These are phyloP conservation scores for Perizoma affinitatum DNA, from an alignment of 2,888 invertebrate species.

Conservation along the genomic window DNA sequence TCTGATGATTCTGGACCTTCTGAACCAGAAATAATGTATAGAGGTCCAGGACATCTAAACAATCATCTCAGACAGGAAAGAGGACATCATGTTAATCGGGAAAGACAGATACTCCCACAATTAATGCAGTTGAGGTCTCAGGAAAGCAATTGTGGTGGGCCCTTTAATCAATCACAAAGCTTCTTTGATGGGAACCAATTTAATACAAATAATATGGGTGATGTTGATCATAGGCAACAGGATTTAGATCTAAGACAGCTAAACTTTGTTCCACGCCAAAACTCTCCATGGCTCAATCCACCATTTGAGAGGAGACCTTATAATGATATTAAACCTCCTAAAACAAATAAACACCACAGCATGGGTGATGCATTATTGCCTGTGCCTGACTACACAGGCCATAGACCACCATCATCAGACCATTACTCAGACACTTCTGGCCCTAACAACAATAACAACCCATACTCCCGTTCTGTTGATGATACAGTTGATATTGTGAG, in stretches of 20 bases:
- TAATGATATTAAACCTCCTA: constrained; percentile 52
- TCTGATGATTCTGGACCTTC: constrained; percentile 45
- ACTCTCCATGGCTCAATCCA: constrained; percentile 53
- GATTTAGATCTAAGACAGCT: constrained; percentile 21
- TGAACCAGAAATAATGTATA: constrained; percentile 56
- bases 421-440: constrained; percentile 67
- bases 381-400: constrained; percentile 60
- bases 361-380: constrained; percentile 46
- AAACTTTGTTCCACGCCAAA: constrained; percentile 41
- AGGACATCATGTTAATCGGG: constrained; percentile 43
- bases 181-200: constrained; percentile 30
- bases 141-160: constrained; percentile 39
- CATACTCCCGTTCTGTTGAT: constrained; percentile 71
- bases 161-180: constrained; percentile 34
- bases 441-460: constrained; percentile 65
- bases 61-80: constrained; percentile 51
- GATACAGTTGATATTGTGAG: constrained; percentile 77
- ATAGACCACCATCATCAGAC: constrained; percentile 76
- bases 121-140: constrained; percentile 34
- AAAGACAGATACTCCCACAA: constrained; percentile 42
- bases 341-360: constrained; percentile 47
- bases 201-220: constrained; percentile 67
- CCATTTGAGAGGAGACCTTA: constrained; percentile 46
- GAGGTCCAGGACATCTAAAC: constrained; percentile 43
- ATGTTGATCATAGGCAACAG: constrained; percentile 61